Percentiles rank a stretch among this genome's conserved stretches.
phyloP scores from a whole-genome alignment of 30 jellyfish, hydroid and myxozoan species.

The Hydra vulgaris region DNA sequence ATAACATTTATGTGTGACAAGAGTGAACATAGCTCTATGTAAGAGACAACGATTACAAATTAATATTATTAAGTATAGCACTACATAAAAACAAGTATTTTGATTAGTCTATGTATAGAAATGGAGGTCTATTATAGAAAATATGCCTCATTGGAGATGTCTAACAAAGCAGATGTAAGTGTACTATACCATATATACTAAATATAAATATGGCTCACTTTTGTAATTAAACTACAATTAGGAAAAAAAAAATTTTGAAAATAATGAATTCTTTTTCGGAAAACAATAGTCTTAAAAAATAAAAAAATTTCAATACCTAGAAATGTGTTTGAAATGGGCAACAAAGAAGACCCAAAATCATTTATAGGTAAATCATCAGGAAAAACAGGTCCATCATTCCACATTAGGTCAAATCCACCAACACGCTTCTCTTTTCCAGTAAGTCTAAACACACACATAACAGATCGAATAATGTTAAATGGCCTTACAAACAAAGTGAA shows the following conservation, averaged over 20 bases:
- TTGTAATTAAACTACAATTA: neutral
- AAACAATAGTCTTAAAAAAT: too few species aligned
- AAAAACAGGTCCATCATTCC: constrained; percentile 99
- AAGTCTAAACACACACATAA: constrained; percentile 31
- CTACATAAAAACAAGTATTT: too few species aligned
- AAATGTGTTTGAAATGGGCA: constrained; percentile 61
- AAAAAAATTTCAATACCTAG: too few species aligned
- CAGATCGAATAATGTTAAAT: neutral
- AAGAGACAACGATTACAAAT: too few species aligned
- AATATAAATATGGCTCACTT: too few species aligned
- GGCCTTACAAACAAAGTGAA: too few species aligned
- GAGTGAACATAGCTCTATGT: too few species aligned
- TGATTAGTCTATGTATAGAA: too few species aligned
- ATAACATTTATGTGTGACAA: too few species aligned
- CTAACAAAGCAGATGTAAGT: neutral
- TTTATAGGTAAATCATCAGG: constrained; percentile 69
- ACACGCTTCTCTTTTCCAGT: constrained; percentile 91
- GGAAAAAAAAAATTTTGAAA: neutral
- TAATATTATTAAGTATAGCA: neutral
- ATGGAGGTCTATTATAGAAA: neutral
- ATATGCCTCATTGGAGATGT: too few species aligned
- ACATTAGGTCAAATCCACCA: constrained; percentile 93
- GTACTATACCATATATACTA: neutral
- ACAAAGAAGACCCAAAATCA: constrained; percentile 37
- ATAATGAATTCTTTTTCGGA: neutral